phyloP scores from a whole-genome alignment of 2,113 vertebrate genomes.

The Anthoscopus minutus region DNA sequence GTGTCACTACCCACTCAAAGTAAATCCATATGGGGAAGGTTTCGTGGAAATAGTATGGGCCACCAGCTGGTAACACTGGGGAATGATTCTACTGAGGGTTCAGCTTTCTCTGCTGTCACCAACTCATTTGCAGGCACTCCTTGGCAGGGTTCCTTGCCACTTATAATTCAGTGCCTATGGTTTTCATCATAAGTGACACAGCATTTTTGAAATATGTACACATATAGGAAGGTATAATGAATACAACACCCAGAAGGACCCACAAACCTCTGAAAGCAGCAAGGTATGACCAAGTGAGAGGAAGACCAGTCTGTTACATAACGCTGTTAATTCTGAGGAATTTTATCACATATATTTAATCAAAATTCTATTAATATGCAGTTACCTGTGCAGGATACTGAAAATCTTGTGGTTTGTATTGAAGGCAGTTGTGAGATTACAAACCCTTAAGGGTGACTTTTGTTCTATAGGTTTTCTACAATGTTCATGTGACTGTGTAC shows the following conservation, averaged over 20 bases:
- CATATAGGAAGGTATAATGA: not conserved
- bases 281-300: not conserved
- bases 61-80: not conserved
- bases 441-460: constrained; percentile 18
- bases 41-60: not conserved
- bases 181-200: not conserved
- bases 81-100: not conserved
- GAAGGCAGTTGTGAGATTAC: constrained; percentile 39
- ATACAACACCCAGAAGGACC: not conserved
- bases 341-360: constrained; percentile 37
- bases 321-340: constrained; percentile 5
- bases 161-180: not conserved
- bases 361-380: constrained; percentile 14
- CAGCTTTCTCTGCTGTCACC: not conserved
- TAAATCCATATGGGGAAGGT: not conserved
- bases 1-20: not conserved
- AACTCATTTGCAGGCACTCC: not conserved
- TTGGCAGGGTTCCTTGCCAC: not conserved
- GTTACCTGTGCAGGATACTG: constrained; percentile 22
- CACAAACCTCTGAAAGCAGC: not conserved
- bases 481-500: constrained; percentile 27
- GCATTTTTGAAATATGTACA: not conserved
- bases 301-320: not conserved
- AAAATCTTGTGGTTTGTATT: constrained; percentile 41
- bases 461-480: not conserved